These are phyloP conservation scores for Antidorcas marsupialis DNA, from an alignment of 2,113 vertebrate genomes.

Conservation along the genomic window DNA sequence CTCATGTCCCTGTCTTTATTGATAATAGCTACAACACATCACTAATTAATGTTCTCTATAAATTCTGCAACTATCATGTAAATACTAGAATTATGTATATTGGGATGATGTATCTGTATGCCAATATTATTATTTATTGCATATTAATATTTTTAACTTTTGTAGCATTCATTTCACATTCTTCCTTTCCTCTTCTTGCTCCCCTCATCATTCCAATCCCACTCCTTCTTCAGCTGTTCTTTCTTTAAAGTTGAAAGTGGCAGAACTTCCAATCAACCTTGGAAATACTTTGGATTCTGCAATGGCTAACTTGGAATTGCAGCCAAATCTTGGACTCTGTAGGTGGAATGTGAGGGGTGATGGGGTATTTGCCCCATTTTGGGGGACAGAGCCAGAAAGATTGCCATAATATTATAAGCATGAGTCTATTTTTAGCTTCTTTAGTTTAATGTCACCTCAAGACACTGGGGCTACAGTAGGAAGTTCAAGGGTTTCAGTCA, in stretches of 20 bases:
- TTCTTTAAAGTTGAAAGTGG: neutral
- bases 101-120: neutral
- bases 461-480: neutral
- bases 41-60: neutral
- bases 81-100: neutral
- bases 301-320: neutral
- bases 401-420: neutral
- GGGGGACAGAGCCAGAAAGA: neutral
- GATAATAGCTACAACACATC: neutral
- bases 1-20: neutral
- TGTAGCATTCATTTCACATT: neutral
- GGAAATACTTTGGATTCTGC: neutral
- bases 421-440: neutral
- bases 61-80: neutral
- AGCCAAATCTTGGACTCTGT: neutral
- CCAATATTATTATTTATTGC: neutral
- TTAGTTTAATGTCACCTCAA: neutral
- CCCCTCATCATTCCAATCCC: fast-evolving
- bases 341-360: neutral
- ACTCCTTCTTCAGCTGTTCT: neutral
- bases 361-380: neutral
- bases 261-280: neutral
- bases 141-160: neutral
- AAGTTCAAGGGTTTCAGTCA: neutral
- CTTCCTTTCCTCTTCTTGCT: neutral